Evolutionary conservation across 2,888 invertebrate genomes (phyloP), one percentile per base, ranked within the genome.

Genomic region (Pyrocoelia pectoralis): DNA sequence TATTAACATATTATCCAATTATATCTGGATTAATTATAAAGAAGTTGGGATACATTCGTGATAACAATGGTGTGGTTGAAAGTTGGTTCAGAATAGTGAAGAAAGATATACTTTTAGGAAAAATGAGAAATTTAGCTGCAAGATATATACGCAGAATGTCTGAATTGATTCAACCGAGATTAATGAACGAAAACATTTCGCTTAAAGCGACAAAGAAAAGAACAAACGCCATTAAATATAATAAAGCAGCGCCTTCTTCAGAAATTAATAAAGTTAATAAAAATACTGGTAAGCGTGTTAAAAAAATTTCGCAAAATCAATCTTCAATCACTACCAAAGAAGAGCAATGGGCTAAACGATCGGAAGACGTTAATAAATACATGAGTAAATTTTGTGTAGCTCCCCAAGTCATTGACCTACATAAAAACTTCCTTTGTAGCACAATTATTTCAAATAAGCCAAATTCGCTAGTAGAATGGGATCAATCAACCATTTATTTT

Each of bases 21-120:
- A 17, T 49, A 49, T 49, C 49, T 18, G 49, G 49, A 2, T 15
- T 49, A n/a, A 49, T 49, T 19, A 49, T 49, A 8, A 49, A 49
- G 15, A 49, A 49, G 10, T 12, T 49, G 3, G 49, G 49, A 2
- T 49, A 49, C 49, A 15, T 49, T 49, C 17, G 49, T 18, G 49
- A 49, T 12, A 49, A 49, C 9, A 49, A 49, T n/a, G 43, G 15
- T 12, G 43, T 43, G 9, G 43, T 43, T 17, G 43, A 43, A 13
- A 43, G 43, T 17, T 43, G 49, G 24, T 49, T 49, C 24, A 6
- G 49, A 12, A 49, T 49, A 17, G 49, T 49, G 8, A 49, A 49
- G 12, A 49, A 49, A 4, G 49, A 49, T 12, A 49, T 49, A 14
- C 13, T 49, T 24, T 49, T 49, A 49, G 43, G 43, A 14, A 43